Conservation (phyloP, 1,140 invertebrate genomes). For the Drosophila tsacasi region DNA sequence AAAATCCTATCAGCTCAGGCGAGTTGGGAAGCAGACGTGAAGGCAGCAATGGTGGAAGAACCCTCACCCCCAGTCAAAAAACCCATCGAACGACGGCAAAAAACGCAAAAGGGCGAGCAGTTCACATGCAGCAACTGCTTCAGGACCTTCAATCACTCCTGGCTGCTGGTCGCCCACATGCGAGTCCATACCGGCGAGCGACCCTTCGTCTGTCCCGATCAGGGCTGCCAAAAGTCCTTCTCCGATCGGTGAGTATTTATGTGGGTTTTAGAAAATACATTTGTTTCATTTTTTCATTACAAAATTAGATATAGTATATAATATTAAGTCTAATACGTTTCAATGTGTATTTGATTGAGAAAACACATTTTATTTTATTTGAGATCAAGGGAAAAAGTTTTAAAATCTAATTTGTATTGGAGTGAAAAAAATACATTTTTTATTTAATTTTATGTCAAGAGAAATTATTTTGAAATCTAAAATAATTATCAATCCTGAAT, state of each 20-base stretch:
- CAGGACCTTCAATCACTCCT: constrained; percentile 88
- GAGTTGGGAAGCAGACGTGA: neutral
- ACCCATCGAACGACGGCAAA: constrained; percentile 46
- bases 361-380: neutral
- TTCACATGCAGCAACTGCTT: constrained; percentile 86
- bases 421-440: too few species aligned
- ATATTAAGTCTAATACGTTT: too few species aligned
- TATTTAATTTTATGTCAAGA: neutral
- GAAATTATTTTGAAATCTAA: too few species aligned
- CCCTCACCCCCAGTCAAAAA: neutral
- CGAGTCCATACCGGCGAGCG: constrained; percentile 90
- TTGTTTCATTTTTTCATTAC: too few species aligned
- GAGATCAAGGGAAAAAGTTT: neutral
- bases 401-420: neutral
- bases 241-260: constrained; percentile 88
- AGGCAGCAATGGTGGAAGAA: neutral
- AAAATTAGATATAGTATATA: too few species aligned
- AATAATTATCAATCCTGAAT: neutral
- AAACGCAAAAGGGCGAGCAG: constrained; percentile 44
- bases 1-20: neutral
- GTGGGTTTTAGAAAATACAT: neutral
- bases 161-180: constrained; percentile 90
- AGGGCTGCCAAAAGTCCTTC: constrained; percentile 89
- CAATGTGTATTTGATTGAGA: too few species aligned
- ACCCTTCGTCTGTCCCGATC: constrained; percentile 89